A percentile compares a stretch with the other conserved stretches of the same genome.
Conservation (phyloP, 2,888 invertebrate genomes). For the Petrolisthes manimaculis region DNA sequence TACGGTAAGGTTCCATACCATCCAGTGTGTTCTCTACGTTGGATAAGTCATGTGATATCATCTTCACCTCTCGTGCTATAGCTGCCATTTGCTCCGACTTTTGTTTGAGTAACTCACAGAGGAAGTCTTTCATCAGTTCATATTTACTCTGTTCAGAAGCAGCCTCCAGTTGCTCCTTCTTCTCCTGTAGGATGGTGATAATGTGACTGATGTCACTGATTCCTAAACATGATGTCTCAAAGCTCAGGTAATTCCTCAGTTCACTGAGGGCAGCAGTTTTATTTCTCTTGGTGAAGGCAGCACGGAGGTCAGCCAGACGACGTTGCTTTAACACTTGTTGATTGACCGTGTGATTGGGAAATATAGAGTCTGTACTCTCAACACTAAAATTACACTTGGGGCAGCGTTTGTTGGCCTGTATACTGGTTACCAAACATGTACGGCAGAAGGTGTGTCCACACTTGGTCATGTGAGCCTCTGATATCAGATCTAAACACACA, state of each 20-base stretch:
- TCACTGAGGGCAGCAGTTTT: constrained; percentile 58
- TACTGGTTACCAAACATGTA: constrained; percentile 80
- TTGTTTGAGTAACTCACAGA: constrained; percentile 81
- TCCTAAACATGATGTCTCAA: constrained; percentile 53
- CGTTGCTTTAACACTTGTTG: constrained; percentile 82
- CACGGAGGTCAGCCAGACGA: constrained; percentile 64
- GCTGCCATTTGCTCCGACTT: constrained; percentile 79
- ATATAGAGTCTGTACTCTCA: constrained; percentile 72
- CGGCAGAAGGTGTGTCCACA: constrained; percentile 95
- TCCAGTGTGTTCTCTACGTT: constrained; percentile 75
- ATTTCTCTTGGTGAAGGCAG: constrained; percentile 52
- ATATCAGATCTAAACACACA: constrained; percentile 89
- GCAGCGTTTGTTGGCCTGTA: constrained; percentile 79
- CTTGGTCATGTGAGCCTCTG: constrained; percentile 89
- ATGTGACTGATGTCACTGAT: constrained; percentile 78
- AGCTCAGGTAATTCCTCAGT: constrained; percentile 56
- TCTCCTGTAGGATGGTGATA: constrained; percentile 82
- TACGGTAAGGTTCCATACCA: constrained; percentile 26
- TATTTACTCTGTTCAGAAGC: constrained; percentile 85
- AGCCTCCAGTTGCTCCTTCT: constrained; percentile 84
- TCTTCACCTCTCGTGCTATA: constrained; percentile 79
- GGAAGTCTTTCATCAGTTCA: constrained; percentile 85
- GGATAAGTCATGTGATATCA: constrained; percentile 81
- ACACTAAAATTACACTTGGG: constrained; percentile 82
- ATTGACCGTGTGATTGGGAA: constrained; percentile 88